Evolutionary conservation across 2,113 vertebrate species (phyloP), one percentile per base, ranked within the genome.

Genomic region (Apteryx mantelli): DNA sequence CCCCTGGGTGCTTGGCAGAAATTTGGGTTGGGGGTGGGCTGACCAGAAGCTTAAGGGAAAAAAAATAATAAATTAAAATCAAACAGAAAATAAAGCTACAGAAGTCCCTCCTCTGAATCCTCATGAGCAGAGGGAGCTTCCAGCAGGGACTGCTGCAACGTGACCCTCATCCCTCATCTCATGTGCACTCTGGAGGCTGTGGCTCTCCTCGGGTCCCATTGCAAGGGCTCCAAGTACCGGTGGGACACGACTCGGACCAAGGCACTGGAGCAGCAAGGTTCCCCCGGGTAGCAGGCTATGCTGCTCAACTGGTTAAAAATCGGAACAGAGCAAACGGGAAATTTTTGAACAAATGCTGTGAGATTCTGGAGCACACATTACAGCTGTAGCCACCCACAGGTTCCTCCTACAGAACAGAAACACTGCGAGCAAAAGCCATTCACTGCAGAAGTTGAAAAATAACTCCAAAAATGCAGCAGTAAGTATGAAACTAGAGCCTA

Each of bases 351-450:
- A 97, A 97, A 96, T 95, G 95, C 89, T 96, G 68, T 0, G 2
- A 90, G 91, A 94, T 96, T 90, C 80, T 93, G 94, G 90, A 90
- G 89, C 91, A 93, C 89, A 95, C 61, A n/a, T 93, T 97, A 95
- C 97, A 97, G 94, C 96, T 97, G 95, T 95, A 96, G 88, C 97
- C 96, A 94, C 97, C 97, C 94, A 97, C 97, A 88, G 97, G 3
- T 94, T 93, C 94, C 96, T 97, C 97, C 96, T 78, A 97, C 96
- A 93, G 95, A 97, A 94, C 94, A 97, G 95, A 95, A 94, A 92
- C 86, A 96, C 88, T 94, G 91, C 94, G 81, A 96, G 96, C 89
- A 78, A 91, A 96, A 96, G 9, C 95, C 92, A 94, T 95, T 95
- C 95, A 86, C 93, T 83, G 88, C 53, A 96, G 86, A 84, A 95